phyloP scores from a whole-genome alignment of 1,140 invertebrate species.

The Batillaria attramentaria region DNA sequence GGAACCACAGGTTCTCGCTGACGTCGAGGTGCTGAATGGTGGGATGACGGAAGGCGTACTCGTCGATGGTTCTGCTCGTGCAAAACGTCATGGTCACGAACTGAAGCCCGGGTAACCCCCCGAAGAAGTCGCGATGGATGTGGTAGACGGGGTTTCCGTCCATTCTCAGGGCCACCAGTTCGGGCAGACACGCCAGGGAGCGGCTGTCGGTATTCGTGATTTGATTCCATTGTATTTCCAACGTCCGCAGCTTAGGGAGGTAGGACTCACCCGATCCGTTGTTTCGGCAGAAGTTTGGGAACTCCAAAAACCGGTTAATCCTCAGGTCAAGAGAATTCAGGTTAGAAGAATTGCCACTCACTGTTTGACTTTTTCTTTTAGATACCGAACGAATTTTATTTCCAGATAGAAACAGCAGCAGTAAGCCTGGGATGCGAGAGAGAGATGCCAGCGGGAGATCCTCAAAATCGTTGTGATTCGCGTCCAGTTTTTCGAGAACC shows the following conservation, averaged over 20 bases:
- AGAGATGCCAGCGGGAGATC: not conserved
- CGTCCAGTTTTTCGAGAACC: not conserved
- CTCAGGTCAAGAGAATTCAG: not conserved
- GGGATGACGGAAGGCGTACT: slow-evolving; percentile 24
- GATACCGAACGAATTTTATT: not conserved
- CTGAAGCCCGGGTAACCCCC: slow-evolving; percentile 8
- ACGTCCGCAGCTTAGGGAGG: not conserved
- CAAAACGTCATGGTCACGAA: not conserved
- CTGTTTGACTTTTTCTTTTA: not conserved
- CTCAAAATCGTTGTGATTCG: not conserved
- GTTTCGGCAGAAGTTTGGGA: slow-evolving; percentile 14
- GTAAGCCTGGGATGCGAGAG: not conserved
- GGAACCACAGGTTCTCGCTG: slow-evolving; percentile 32
- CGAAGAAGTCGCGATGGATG: slow-evolving; percentile 14
- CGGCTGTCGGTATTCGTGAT: not conserved
- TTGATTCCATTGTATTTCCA: slow-evolving; percentile 21
- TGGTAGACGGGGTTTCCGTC: slow-evolving; percentile 10
- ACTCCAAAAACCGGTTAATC: not conserved
- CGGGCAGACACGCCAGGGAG: slow-evolving; percentile 18
- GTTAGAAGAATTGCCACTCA: too few species aligned
- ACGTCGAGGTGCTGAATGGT: slow-evolving; percentile 13
- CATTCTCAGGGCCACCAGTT: slow-evolving; percentile 2
- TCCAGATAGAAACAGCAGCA: not conserved
- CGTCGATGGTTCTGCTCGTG: slow-evolving; percentile 14
- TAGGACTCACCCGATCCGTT: not conserved